Conservation (phyloP, 1,140 invertebrate species). For the Nephila pilipes region DNA sequence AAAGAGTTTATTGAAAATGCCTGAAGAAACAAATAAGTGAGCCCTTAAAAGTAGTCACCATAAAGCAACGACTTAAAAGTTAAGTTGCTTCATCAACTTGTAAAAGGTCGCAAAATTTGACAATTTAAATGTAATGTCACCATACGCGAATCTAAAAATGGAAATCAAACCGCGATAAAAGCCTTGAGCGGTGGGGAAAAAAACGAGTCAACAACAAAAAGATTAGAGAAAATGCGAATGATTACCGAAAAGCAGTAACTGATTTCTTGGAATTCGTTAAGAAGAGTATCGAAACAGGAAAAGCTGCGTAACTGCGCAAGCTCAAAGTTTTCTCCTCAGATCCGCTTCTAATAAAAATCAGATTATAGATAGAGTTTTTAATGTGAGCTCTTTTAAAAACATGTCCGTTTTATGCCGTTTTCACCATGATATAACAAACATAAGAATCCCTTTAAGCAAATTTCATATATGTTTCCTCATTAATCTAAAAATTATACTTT, state of each 20-base stretch:
- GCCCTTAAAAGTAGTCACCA: neutral
- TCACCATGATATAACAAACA: no score
- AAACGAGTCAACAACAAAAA: neutral
- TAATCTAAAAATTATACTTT: no score
- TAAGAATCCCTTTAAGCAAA: no score
- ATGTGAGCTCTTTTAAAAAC: no score
- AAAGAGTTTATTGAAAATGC: neutral
- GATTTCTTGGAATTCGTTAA: neutral
- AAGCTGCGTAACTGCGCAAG: neutral
- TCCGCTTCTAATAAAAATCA: neutral
- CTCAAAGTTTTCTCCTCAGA: neutral
- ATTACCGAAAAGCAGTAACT: neutral
- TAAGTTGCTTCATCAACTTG: neutral
- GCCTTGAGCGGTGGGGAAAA: neutral
- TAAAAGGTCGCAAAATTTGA: neutral
- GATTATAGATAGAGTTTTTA: no score
- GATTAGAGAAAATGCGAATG: neutral
- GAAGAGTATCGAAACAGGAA: neutral
- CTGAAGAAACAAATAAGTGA: neutral
- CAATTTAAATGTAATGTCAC: conserved; percentile 12
- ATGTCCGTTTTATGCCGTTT: no score
- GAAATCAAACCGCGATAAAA: conserved; percentile 13
- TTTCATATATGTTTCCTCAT: no score
- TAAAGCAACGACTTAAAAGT: neutral
- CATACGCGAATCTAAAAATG: neutral